Base-by-base conservation (phyloP, 2,888 invertebrate species). In the Blera fallax region DNA sequence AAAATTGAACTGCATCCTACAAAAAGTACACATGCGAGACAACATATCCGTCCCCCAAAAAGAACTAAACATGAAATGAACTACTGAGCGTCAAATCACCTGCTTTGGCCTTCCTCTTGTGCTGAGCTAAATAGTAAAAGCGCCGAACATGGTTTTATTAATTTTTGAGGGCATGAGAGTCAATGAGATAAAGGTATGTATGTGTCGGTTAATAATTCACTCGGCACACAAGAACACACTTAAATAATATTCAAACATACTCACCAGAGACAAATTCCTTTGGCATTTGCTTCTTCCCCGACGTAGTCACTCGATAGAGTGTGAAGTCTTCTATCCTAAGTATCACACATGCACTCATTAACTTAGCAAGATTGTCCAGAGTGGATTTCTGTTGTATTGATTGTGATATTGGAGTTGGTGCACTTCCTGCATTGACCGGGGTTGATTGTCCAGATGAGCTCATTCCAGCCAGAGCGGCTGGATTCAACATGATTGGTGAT, bases 281-380 rank as follows among this genome's bases (percentile, higher is more conserved):
- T 16, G 95, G 95, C 84, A 94, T 92, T 88, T 95, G 94, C 88
- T 95, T 96, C 88, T 95, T 94, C 64, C 95, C 95, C 11, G 95
- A 94, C 1, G 96, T 96, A 0, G 96, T 96, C 24, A 97, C 97
- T 90, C 96, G 95, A 91, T 96, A 97, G 62, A 99, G 94, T 7
- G 96, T 96, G 90, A 99, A 97, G 91, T 99, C 98, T 89, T 97
- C 97, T 88, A 99, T 95, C 90, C 98, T 94, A 82, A 99, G 93
- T 34, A 99, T 95, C 40, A 97, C 94, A 91, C 98, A 98, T 10
- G 97, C 96, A 29, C 98, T 98, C 97, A 99, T 97, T 85, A 99
- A 92, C 90, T 96, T 97, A 24, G 96, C 95, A 43, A 97, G 93
- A 90, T 97, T 97, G 87, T 95, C 94, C 8, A 96, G 92, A 62